A percentile compares a stretch with the other conserved stretches of the same genome.
These are phyloP conservation scores for Lophius piscatorius DNA, from an alignment of 2,113 vertebrate genomes.

Conservation along the genomic window DNA sequence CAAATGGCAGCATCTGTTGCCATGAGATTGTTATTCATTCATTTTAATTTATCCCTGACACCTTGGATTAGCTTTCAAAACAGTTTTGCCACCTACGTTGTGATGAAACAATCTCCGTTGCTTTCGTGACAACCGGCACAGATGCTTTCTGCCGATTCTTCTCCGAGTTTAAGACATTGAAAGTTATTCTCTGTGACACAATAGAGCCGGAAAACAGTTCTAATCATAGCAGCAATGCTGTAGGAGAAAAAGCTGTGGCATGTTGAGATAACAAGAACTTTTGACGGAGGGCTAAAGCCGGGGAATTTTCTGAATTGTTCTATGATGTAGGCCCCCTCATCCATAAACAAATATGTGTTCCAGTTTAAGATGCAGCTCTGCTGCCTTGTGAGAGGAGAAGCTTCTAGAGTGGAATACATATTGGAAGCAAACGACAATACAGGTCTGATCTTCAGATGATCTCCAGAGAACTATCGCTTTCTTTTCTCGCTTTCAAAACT, in stretches of 20 bases:
- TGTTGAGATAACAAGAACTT: constrained; percentile 36
- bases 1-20: constrained; percentile 47
- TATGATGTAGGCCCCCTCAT: constrained; percentile 51
- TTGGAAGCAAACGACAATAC: constrained; percentile 51
- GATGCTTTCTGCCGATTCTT: constrained; percentile 20
- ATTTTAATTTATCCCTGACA: constrained; percentile 53
- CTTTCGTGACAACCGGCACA: constrained; percentile 6
- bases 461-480: constrained; percentile 49
- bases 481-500: constrained; percentile 32
- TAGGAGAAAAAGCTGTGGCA: constrained; percentile 13
- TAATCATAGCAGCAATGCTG: constrained; percentile 26
- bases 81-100: constrained; percentile 1
- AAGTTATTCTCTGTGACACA: constrained; percentile 16
- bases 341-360: constrained; percentile 69
- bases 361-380: constrained; percentile 56
- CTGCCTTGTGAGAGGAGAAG: constrained; percentile 36
- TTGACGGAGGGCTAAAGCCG: constrained; percentile 13
- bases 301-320: constrained; percentile 33
- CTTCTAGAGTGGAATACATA: constrained; percentile 48
- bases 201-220: constrained; percentile 12
- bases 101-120: constrained; percentile 6
- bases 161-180: constrained; percentile 12
- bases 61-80: constrained; percentile 16
- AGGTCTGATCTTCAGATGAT: constrained; percentile 45
- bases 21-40: constrained; percentile 31